A percentile compares a stretch with the other conserved stretches of the same genome.
Conservation (phyloP, 2,797 vertebrate genomes). For the Hyperoplus immaculatus region DNA sequence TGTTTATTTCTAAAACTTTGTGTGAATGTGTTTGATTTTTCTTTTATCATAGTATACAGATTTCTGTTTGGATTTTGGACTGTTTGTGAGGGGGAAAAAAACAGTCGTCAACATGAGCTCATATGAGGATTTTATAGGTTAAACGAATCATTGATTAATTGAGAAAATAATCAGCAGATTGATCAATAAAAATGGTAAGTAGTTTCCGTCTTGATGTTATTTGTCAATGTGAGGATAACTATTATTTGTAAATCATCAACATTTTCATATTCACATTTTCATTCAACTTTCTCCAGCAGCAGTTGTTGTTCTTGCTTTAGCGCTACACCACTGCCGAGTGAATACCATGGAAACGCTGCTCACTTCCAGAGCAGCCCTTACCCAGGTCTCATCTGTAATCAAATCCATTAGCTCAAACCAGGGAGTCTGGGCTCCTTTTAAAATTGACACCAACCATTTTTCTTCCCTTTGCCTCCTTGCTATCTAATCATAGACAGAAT, state of each 20-base stretch:
- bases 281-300: conserved; percentile 26
- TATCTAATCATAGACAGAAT: conserved; percentile 62
- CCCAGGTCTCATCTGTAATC: conserved; percentile 62
- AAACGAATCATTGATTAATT: not conserved
- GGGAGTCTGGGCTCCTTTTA: conserved; percentile 48
- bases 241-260: conserved; percentile 6
- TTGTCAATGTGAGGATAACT: not conserved
- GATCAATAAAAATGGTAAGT: not conserved
- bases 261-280: conserved; percentile 8
- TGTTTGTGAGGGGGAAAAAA: not conserved
- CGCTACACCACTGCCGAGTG: conserved; percentile 29
- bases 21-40: not conserved
- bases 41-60: not conserved
- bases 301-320: conserved; percentile 40
- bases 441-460: conserved; percentile 47
- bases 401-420: conserved; percentile 62
- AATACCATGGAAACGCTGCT: conserved; percentile 32
- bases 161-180: not conserved
- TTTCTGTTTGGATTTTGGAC: not conserved
- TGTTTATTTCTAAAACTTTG: not conserved
- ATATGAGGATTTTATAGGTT: not conserved
- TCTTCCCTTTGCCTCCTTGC: conserved; percentile 50
- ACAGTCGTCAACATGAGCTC: too few relatives aligned
- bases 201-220: not conserved
- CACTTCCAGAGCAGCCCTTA: conserved; percentile 54